Evolutionary conservation across 2,888 invertebrate genomes (phyloP), one percentile per base, ranked within the genome.

Genomic region (Rhamphomyia laevipes): DNA sequence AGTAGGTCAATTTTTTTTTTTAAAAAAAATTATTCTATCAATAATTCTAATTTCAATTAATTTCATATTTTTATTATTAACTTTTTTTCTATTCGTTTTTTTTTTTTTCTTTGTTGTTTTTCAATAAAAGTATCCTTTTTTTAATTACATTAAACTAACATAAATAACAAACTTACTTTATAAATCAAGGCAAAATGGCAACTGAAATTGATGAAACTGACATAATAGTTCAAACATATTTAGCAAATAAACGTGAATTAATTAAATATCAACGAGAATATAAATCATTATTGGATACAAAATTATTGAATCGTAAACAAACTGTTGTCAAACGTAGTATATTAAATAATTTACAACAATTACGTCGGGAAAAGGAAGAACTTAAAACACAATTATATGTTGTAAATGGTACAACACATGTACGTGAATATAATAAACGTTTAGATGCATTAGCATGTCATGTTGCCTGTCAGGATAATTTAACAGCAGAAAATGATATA

Each of bases 231-330:
- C 61, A 62, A 49, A 37, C 49, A 6, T 67, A 64, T 46, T 51
- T 60, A 18, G 37, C 53, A 2, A 64, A 65, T 53, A 64, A 68
- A 41, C 62, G 62, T 13, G 66, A 68, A 45, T 53, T 69, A 5
- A 59, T 62, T 12, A 65, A 63, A 50, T 59, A 63, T 0, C 70
- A 70, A 53, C 59, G 66, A 2, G 65, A 66, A 31, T 70, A 69
- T 49, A 65, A 65, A 51, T 66, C 63, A 53, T 58, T 65, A 21
- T 57, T 68, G 2, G 59, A 60, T 3, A 59, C 62, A 18, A 65
- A 63, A 48, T 50, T 61, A 3, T 56, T 61, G 49, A 59, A 58
- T 1, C 65, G 66, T 21, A 63, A 64, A 47, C 66, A 65, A 31
- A 60, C 62, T 4, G 66, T 66, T 31, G 56, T 62, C 18, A 63